phyloP scores from a whole-genome alignment of 1,140 invertebrate genomes.

The Drosophila sproati region DNA sequence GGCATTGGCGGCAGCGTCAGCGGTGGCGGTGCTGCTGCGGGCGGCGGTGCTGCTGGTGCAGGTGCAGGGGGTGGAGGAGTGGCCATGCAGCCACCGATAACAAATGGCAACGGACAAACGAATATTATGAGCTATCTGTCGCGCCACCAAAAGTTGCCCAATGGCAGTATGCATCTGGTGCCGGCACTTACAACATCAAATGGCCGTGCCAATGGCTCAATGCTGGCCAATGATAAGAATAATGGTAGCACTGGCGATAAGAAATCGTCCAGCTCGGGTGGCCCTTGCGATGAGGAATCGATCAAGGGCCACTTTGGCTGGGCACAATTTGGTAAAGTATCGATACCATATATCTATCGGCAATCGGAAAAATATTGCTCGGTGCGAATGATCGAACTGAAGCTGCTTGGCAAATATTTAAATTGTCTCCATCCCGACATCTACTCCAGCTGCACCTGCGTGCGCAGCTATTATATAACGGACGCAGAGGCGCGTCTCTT shows the following conservation, averaged over 20 bases:
- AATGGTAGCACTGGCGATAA: conserved; percentile 34
- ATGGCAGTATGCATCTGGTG: conserved; percentile 77
- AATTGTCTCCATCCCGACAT: conserved; percentile 93
- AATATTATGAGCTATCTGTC: conserved; percentile 88
- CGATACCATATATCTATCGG: conserved; percentile 95
- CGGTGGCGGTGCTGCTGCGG: conserved; percentile 13
- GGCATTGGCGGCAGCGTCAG: conserved; percentile 56
- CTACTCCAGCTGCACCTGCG: conserved; percentile 93
- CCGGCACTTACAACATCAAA: conserved; percentile 51
- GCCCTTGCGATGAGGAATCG: conserved; percentile 90
- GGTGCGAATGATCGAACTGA: conserved; percentile 95
- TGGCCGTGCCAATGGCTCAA: conserved; percentile 55
- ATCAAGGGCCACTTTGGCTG: conserved; percentile 95
- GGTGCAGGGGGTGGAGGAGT: conserved; percentile 27
- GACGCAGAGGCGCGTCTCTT: conserved; percentile 94
- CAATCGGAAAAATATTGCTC: conserved; percentile 94
- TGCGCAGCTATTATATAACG: conserved; percentile 97
- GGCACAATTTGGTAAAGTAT: conserved; percentile 92
- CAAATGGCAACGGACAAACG: conserved; percentile 85
- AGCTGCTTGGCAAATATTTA: conserved; percentile 93
- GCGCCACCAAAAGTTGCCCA: conserved; percentile 84
- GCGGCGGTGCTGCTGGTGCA: conserved; percentile 8
- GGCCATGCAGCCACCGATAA: conserved; percentile 69
- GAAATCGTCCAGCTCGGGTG: conserved; percentile 27
- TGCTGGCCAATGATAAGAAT: conserved; percentile 21